Conservation (phyloP, 2,113 vertebrate genomes). For the Ascaphus truei region DNA sequence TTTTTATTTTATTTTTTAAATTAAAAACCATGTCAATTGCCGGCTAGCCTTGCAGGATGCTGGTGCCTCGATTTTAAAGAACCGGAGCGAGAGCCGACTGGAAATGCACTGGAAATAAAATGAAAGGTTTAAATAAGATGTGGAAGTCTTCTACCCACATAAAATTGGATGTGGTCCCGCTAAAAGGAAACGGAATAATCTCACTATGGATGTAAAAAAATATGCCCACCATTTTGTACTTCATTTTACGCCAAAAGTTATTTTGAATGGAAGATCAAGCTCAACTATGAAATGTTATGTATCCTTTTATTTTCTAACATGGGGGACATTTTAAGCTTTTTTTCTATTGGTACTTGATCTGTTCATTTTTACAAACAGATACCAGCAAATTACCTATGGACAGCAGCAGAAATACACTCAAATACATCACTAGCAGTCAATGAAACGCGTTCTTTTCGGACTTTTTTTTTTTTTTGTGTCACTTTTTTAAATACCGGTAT, state of each 20-base stretch:
- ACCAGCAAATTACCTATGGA: slow-evolving; percentile 81
- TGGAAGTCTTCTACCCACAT: background rate
- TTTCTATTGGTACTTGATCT: slow-evolving; percentile 79
- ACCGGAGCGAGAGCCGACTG: background rate
- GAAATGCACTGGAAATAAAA: slow-evolving; percentile 30
- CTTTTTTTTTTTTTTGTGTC: background rate
- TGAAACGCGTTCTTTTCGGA: background rate
- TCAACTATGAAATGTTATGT: background rate
- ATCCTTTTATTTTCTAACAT: background rate
- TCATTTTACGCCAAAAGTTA: slow-evolving; percentile 12
- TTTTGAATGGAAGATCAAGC: slow-evolving; percentile 68
- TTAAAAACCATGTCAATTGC: background rate
- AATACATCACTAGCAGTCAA: background rate
- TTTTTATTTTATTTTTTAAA: too few species aligned
- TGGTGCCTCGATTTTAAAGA: background rate
- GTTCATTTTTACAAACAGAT: slow-evolving; percentile 79
- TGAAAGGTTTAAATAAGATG: background rate
- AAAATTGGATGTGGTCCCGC: background rate
- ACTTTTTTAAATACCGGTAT: slow-evolving; percentile 29
- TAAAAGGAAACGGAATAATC: background rate
- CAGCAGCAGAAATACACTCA: slow-evolving; percentile 67
- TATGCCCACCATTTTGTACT: background rate
- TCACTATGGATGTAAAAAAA: background rate
- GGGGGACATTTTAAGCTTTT: background rate
- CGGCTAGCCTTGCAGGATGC: background rate